Evolutionary conservation across 2,888 invertebrate genomes (phyloP).

Genomic region (Xylophagus ater): DNA sequence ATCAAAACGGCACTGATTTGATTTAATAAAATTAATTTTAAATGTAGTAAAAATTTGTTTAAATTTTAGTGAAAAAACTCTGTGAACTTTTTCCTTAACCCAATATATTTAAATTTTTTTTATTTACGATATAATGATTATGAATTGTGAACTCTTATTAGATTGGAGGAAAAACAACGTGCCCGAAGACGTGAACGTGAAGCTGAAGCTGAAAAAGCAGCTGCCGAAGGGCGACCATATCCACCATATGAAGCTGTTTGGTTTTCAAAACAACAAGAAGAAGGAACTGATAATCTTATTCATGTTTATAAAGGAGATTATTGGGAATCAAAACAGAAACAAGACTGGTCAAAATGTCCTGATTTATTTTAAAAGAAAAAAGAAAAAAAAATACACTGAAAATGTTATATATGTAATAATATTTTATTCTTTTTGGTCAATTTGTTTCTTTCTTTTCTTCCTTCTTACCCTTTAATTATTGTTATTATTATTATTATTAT

Average conservation of each 20-base stretch:
- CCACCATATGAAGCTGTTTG: slow-evolving; percentile 71
- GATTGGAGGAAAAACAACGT: slow-evolving; percentile 93
- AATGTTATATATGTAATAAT: background rate
- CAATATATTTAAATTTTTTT: slow-evolving; percentile 5
- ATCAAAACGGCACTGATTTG: no score
- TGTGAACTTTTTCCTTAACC: no score
- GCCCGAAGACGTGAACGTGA: slow-evolving; percentile 66
- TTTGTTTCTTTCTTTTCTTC: no score
- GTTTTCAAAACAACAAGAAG: slow-evolving; percentile 78
- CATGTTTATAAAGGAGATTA: slow-evolving; percentile 82
- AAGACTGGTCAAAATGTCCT: slow-evolving; percentile 86
- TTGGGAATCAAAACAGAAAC: slow-evolving; percentile 81
- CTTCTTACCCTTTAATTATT: no score
- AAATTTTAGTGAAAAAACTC: no score
- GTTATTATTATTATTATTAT: no score
- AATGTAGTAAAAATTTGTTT: no score
- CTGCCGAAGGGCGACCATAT: slow-evolving; percentile 52
- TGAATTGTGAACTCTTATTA: slow-evolving; percentile 23
- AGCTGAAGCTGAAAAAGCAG: slow-evolving; percentile 60
- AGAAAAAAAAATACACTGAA: slow-evolving; percentile 6
- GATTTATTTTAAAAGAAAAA: slow-evolving; percentile 49
- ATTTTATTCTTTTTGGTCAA: no score
- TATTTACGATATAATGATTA: background rate
- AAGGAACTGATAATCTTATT: slow-evolving; percentile 50
- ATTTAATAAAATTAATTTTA: no score